phyloP scores from a whole-genome alignment of 2,888 invertebrate species.

The Calameuta pallipes region DNA sequence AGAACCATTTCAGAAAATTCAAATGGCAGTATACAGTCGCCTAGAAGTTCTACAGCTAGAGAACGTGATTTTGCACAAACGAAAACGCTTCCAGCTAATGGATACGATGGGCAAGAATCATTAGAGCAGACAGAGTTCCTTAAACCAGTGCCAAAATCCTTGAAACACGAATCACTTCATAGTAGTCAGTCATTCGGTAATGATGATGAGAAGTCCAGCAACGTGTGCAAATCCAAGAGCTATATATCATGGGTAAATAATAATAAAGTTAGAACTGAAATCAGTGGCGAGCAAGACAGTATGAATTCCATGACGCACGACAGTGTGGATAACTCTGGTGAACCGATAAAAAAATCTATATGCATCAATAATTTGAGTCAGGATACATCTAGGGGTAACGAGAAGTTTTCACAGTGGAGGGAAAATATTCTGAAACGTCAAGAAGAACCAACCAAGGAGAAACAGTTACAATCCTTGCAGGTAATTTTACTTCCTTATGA shows the following conservation, averaged over 20 bases:
- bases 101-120: conserved; percentile 16
- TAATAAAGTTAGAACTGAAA: conserved; percentile 24
- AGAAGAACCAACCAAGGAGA: conserved; percentile 53
- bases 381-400: conserved; percentile 39
- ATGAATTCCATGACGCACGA: neutral
- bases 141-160: conserved; percentile 2
- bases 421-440: conserved; percentile 55
- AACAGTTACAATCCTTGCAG: conserved; percentile 58
- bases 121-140: conserved; percentile 19
- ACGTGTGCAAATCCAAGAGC: conserved; percentile 57
- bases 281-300: conserved; percentile 1
- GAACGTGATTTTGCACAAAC: neutral
- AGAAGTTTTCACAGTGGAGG: conserved; percentile 58
- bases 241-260: conserved; percentile 49
- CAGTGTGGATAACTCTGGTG: conserved; percentile 15
- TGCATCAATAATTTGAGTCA: conserved; percentile 51
- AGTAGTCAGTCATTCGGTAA: conserved; percentile 20
- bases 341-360: conserved; percentile 38
- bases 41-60: too few relatives aligned
- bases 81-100: conserved; percentile 1
- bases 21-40: neutral
- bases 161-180: conserved; percentile 17
- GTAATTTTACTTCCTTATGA: conserved; percentile 29
- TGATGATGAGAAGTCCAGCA: conserved; percentile 22
- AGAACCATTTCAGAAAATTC: neutral